These are phyloP conservation scores for Drosophila kanekoi DNA, from an alignment of 2,888 invertebrate species.

Conservation along the genomic window DNA sequence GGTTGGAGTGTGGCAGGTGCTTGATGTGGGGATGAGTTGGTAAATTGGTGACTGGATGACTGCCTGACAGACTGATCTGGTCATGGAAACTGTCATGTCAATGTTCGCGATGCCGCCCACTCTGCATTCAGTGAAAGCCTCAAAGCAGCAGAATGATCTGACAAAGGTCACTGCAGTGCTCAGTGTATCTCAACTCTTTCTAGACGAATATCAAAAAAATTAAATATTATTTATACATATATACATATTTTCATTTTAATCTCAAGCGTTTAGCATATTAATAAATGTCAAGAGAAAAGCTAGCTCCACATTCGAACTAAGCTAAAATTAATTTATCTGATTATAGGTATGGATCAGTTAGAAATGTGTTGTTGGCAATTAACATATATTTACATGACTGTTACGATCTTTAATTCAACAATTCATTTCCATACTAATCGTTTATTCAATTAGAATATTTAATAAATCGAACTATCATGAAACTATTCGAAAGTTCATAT, in stretches of 20 bases:
- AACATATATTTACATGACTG: no score
- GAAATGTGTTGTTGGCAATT: no score
- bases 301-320: no score
- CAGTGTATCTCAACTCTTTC: conserved; percentile 14
- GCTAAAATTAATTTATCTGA: no score
- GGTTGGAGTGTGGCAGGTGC: conserved; percentile 1
- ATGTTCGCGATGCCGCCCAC: conserved; percentile 22
- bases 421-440: no score
- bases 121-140: conserved; percentile 5
- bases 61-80: conserved; percentile 14
- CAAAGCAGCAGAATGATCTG: conserved; percentile 20
- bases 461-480: background rate
- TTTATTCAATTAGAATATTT: conserved; percentile 7
- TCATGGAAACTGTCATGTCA: conserved; percentile 46
- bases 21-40: conserved; percentile 17
- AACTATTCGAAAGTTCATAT: background rate
- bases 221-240: background rate
- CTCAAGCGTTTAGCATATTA: no score
- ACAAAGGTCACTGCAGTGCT: conserved; percentile 22
- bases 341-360: no score
- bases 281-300: no score
- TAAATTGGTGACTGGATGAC: conserved; percentile 12
- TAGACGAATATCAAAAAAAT: background rate
- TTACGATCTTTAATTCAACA: no score
- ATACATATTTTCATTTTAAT: no score